Evolutionary conservation across 92 coral and sea anemone genomes (phyloP).

Genomic region (Zoanthus solanderi): DNA sequence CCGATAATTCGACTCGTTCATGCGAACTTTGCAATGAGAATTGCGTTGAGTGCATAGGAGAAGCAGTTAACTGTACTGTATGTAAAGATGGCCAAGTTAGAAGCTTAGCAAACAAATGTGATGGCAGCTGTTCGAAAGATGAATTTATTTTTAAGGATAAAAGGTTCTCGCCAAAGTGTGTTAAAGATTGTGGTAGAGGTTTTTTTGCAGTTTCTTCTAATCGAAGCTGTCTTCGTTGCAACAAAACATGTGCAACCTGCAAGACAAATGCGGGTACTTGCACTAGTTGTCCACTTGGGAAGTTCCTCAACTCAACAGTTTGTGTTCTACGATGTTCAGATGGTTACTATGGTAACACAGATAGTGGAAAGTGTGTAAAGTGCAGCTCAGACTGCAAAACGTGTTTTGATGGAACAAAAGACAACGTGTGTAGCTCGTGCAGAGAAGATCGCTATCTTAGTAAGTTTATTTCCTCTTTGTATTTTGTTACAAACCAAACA

Average conservation of each 20-base stretch:
- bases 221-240: slow-evolving; percentile 19
- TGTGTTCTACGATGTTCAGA: slow-evolving; percentile 74
- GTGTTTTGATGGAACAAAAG: slow-evolving; percentile 71
- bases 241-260: slow-evolving; percentile 57
- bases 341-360: slow-evolving; percentile 79
- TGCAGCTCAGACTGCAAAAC: slow-evolving; percentile 75
- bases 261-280: slow-evolving; percentile 48
- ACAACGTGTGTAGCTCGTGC: slow-evolving; percentile 76
- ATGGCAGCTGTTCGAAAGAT: slow-evolving; percentile 28
- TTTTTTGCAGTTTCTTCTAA: background rate
- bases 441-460: slow-evolving; percentile 59
- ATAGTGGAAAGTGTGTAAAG: slow-evolving; percentile 44
- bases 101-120: slow-evolving; percentile 42
- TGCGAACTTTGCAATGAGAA: slow-evolving; percentile 56
- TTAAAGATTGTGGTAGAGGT: slow-evolving; percentile 8
- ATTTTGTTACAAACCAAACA: background rate
- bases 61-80: slow-evolving; percentile 60
- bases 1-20: slow-evolving; percentile 46
- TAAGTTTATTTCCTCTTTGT: slow-evolving; percentile 45
- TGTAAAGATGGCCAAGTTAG: slow-evolving; percentile 47
- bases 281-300: slow-evolving; percentile 57
- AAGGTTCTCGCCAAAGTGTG: slow-evolving; percentile 13
- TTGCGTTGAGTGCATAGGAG: slow-evolving; percentile 66
- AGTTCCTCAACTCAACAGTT: slow-evolving; percentile 51
- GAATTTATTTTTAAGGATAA: background rate